Base-by-base conservation (phyloP, 23 tunicate genomes). In the Ascidia mentula region DNA sequence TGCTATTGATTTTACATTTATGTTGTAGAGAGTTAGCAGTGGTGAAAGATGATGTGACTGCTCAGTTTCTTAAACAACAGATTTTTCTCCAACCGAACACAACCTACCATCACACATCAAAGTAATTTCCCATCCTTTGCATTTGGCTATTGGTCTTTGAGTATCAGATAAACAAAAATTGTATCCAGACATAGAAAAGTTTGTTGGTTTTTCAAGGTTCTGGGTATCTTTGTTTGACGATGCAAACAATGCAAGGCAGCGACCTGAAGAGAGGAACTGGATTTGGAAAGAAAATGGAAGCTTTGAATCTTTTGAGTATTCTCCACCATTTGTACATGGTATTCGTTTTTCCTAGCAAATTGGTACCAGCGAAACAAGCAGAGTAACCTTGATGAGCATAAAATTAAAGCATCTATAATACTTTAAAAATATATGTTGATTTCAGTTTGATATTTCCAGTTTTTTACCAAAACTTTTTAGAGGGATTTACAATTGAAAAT, bases 141-240 rank as follows among this genome's bases (percentile, higher is more conserved):
- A n/a, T n/a, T n/a, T n/a, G n/a, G n/a, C n/a, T n/a, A n/a, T n/a
- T n/a, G n/a, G n/a, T n/a, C n/a, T n/a, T n/a, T n/a, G n/a, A n/a
- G n/a, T n/a, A n/a, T n/a, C n/a, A n/a, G n/a, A n/a, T n/a, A n/a
- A n/a, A n/a, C n/a, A n/a, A n/a, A n/a, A n/a, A n/a, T n/a, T n/a
- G n/a, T n/a, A n/a, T n/a, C n/a, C n/a, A n/a, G n/a, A n/a, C n/a
- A n/a, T n/a, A n/a, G n/a, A n/a, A n/a, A n/a, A n/a, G n/a, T n/a
- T n/a, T n/a, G 13, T 70, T 15, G 18, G 22, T 12, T 30, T 28
- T 34, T 6, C 6, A 24, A 91, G 97, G 59, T 91, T 81, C 60
- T 91, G 97, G 97, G 42, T 86, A 0, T 81, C 97, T 3, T 37
- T 91, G 34, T 69, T 46, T 71, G 90, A 86, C 61, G 35, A 73